Percentiles rank a stretch among this genome's conserved stretches.
Evolutionary conservation across 2,888 invertebrate genomes (phyloP).

Genomic region (Pandemis cinnamomeana): DNA sequence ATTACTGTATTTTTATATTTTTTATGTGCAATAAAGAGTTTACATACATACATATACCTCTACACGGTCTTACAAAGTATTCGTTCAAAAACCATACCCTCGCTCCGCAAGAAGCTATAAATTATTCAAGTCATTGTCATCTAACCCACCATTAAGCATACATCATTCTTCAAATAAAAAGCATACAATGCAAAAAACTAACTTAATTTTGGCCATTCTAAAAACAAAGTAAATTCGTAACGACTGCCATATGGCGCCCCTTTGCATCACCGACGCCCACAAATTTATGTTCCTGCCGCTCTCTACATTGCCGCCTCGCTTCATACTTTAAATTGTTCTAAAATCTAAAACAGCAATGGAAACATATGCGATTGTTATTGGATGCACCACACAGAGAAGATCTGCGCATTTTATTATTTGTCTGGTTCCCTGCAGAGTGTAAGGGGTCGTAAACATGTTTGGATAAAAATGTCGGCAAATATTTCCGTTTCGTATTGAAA

Average conservation of each 20-base stretch:
- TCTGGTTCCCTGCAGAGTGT: slow-evolving; percentile 64
- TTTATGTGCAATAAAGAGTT: too few relatives aligned
- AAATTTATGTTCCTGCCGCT: slow-evolving; percentile 67
- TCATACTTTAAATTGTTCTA: slow-evolving; percentile 8
- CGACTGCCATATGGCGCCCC: slow-evolving; percentile 78
- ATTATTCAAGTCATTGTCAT: slow-evolving; percentile 53
- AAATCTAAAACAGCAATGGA: slow-evolving; percentile 60
- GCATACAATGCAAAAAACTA: slow-evolving; percentile 63
- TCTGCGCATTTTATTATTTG: slow-evolving; percentile 70
- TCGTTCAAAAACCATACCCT: slow-evolving; percentile 39
- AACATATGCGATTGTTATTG: slow-evolving; percentile 58
- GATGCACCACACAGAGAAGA: slow-evolving; percentile 63
- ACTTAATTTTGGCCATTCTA: slow-evolving; percentile 67
- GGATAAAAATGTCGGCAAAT: slow-evolving; percentile 20
- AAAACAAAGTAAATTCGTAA: slow-evolving; percentile 77
- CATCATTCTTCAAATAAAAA: slow-evolving; percentile 52
- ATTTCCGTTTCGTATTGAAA: not conserved
- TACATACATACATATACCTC: too few relatives aligned
- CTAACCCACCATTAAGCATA: slow-evolving; percentile 59
- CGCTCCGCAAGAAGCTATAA: slow-evolving; percentile 40
- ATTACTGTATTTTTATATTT: too few relatives aligned
- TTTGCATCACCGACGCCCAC: slow-evolving; percentile 61
- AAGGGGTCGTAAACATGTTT: slow-evolving; percentile 54
- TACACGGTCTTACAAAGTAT: not conserved
- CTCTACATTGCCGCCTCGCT: slow-evolving; percentile 24